Evolutionary conservation across 2,113 vertebrate species (phyloP).

Genomic region (Mustela nigripes): DNA sequence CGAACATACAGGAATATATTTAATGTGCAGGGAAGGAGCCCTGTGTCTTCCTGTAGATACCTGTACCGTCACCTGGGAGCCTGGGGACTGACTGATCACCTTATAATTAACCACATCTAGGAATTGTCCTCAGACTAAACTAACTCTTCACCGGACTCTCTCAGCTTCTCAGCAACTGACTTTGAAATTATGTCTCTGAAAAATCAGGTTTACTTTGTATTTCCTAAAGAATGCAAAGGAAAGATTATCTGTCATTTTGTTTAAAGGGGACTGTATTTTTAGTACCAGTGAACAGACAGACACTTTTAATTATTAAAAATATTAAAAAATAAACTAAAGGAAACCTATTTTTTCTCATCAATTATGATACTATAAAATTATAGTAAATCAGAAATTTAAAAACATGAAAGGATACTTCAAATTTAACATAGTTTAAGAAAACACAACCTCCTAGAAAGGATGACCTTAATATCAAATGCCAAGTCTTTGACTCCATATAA

Average conservation of each 20-base stretch:
- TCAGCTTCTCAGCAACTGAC: background rate
- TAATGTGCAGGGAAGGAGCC: background rate
- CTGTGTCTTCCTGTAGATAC: background rate
- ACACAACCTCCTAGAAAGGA: slow-evolving; percentile 50
- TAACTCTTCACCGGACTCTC: background rate
- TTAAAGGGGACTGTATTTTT: background rate
- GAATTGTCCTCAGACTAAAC: background rate
- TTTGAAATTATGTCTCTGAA: background rate
- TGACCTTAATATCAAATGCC: slow-evolving; percentile 77
- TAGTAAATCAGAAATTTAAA: slow-evolving; percentile 21
- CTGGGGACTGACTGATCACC: accelerated
- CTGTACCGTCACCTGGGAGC: background rate
- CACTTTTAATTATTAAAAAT: slow-evolving; percentile 5
- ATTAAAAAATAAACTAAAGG: background rate
- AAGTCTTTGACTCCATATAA: slow-evolving; percentile 25
- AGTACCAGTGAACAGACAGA: background rate
- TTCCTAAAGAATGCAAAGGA: background rate
- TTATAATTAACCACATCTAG: background rate
- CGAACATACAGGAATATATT: background rate
- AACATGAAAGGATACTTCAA: slow-evolving; percentile 31
- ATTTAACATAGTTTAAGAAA: slow-evolving; percentile 50
- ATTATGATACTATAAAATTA: slow-evolving; percentile 25
- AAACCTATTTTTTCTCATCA: background rate
- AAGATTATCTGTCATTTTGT: background rate
- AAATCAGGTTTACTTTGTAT: background rate